Base-by-base conservation (phyloP, 1,140 invertebrate genomes). In the Pectinophora gossypiella region DNA sequence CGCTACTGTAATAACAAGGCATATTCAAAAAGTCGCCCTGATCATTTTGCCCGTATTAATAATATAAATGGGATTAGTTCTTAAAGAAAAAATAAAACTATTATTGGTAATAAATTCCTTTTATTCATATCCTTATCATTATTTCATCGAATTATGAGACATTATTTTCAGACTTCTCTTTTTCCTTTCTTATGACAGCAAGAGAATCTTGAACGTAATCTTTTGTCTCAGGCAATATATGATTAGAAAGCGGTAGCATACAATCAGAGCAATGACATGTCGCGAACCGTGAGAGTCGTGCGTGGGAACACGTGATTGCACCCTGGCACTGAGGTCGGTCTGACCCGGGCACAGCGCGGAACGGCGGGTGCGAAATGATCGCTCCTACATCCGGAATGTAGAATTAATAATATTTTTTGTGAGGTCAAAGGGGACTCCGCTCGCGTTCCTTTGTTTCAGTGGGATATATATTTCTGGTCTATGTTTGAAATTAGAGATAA, bases 331-430 rank as follows among this genome's bases (percentile, higher is more conserved):
- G 52, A 59, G 65, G 75, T 76, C 68, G 66, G 71, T 64, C 67
- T 44, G 59, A 47, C 42, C 53, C 36, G 35, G 48, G 43, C 60
- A 68, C 61, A 48, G 45, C 57, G 69, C 70, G 78, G 72, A 68
- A 82, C 80, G 76, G 67, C 74, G 80, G 81, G 78, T 74, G 78
- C 78, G 65, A 77, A 78, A 70, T 58, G 62, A 67, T 45, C 58
- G 59, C 43, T 50, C 63, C 57, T 46, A 72, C 74, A 71, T 79
- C 76, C 75, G 76, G 71, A 75, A 61, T 9, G 15, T 9, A 9
- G 10, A 44, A 13, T 64, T 59, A 51, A 58, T 65, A 67, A 66
- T 69, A 60, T 54, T 56, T 12, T 44, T 73, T 61, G 62, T 56
- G 3, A 15, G 13, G 13, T 48, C 21, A 23, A 13, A 13, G 19